These are phyloP conservation scores for Elmis aenea DNA, from an alignment of 2,888 invertebrate genomes.

Conservation along the genomic window DNA sequence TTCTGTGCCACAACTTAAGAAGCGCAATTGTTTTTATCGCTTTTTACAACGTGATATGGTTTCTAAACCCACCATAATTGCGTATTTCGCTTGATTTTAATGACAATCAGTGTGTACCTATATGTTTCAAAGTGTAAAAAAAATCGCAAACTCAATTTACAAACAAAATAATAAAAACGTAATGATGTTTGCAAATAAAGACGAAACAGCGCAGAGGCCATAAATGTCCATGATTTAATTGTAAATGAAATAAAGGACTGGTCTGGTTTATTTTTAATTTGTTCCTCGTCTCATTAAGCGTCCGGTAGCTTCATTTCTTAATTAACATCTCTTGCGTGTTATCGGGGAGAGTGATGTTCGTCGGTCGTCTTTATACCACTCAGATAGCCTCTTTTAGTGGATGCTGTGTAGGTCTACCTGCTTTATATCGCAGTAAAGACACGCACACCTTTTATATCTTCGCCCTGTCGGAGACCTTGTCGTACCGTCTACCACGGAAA, in stretches of 20 bases:
- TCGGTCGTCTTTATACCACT: slow-evolving; percentile 38
- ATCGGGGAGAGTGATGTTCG: slow-evolving; percentile 40
- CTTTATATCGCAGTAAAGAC: slow-evolving; percentile 37
- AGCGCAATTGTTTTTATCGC: too few species aligned
- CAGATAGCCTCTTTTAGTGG: slow-evolving; percentile 39
- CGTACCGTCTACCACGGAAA: slow-evolving; percentile 7
- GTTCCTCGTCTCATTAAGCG: slow-evolving; percentile 42
- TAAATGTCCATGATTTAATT: slow-evolving; percentile 25
- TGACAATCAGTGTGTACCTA: slow-evolving; percentile 2
- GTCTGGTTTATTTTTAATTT: slow-evolving; percentile 36
- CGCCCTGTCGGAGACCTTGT: slow-evolving; percentile 11
- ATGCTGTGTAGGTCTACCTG: slow-evolving; percentile 40
- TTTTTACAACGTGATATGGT: too few species aligned
- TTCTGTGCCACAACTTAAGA: too few species aligned
- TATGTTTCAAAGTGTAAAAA: not conserved
- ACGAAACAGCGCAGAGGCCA: slow-evolving; percentile 14
- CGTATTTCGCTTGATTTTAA: too few species aligned
- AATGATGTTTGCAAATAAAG: slow-evolving; percentile 4
- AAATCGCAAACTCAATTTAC: not conserved
- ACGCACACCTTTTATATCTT: slow-evolving; percentile 37
- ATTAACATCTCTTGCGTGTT: slow-evolving; percentile 46
- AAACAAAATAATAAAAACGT: not conserved
- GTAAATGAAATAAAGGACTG: slow-evolving; percentile 24
- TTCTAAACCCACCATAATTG: too few species aligned
- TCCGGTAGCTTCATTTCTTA: slow-evolving; percentile 46